Evolutionary conservation across 2,113 vertebrate genomes (phyloP).

Genomic region (Hemiprocne comata): DNA sequence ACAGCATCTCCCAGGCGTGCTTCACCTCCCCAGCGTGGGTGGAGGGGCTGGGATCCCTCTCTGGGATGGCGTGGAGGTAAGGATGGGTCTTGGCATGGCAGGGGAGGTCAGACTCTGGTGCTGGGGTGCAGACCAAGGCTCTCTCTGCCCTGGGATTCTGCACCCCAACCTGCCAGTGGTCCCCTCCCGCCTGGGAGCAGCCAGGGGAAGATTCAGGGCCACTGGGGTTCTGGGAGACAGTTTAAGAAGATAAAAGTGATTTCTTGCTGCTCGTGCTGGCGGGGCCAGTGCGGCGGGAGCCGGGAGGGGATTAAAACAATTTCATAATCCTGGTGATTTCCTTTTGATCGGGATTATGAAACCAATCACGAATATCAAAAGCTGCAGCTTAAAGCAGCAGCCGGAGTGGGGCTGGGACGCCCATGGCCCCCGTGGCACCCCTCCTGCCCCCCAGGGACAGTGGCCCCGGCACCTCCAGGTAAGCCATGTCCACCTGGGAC

Average conservation of each 20-base stretch:
- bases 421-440: background rate
- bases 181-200: background rate
- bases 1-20: background rate
- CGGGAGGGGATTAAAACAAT: slow-evolving; percentile 66
- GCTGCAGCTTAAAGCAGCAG: slow-evolving; percentile 42
- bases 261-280: slow-evolving; percentile 10
- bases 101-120: background rate
- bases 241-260: slow-evolving; percentile 33
- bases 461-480: background rate
- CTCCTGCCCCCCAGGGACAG: background rate
- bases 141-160: background rate
- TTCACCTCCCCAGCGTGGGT: background rate
- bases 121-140: accelerated
- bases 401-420: background rate
- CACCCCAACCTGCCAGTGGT: background rate
- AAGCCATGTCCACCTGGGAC: background rate
- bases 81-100: accelerated
- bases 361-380: slow-evolving; percentile 77
- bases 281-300: background rate
- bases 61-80: background rate
- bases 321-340: slow-evolving; percentile 74
- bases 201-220: background rate
- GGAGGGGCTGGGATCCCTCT: background rate
- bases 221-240: background rate
- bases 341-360: slow-evolving; percentile 77